Base-by-base conservation (phyloP, 37 sponge, comb jelly and placozoan genomes). In the Mnemiopsis leidyi region DNA sequence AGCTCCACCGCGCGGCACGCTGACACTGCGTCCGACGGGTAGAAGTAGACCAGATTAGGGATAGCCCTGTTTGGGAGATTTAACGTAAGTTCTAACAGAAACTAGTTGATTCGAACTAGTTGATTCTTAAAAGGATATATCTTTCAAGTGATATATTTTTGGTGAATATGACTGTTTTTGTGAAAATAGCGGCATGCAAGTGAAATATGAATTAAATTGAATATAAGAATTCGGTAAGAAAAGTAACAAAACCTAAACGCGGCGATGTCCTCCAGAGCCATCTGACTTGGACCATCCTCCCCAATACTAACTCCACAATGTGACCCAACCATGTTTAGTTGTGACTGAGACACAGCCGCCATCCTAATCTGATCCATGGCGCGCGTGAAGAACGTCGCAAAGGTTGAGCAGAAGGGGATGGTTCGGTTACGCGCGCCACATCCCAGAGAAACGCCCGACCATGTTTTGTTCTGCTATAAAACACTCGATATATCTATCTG, bases 401-500 rank as follows among this genome's bases (percentile, higher is more conserved):
- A 98, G 92, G 99, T 96, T 90, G 95, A 94, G 68, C 92, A 95
- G 93, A 98, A 98, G 61, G 96, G 95, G 33, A 98, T 93, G 93
- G 96, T 96, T 9, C 97, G 95, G 36, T 94, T 93, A 18, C 99
- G 90, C 38, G 95, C 95, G 23, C 94, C 99, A 83, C 96, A 88
- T 21, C 99, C 99, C 79, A 96, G 95, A 36, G 96, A 97, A 34
- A 98, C 96, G 0, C n/a, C 99, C 97, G 20, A 95, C 95, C 73
- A 98, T 85, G 92, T 98, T 98, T 96, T 98, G 99, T 92, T 98
- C 99, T 29, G 99, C 99, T 28, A 98, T 97, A 94, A 97, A 98
- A 93, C 99, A 98, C 94, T 98, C 99, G 39, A 97, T 95, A 92
- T 93, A 96, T 39, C 99, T 94, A 18, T 98, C 99, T 26, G 95